Evolutionary conservation across 1,140 invertebrate species (phyloP), one percentile per base, ranked within the genome.

Genomic region (Ooceraea biroi): DNA sequence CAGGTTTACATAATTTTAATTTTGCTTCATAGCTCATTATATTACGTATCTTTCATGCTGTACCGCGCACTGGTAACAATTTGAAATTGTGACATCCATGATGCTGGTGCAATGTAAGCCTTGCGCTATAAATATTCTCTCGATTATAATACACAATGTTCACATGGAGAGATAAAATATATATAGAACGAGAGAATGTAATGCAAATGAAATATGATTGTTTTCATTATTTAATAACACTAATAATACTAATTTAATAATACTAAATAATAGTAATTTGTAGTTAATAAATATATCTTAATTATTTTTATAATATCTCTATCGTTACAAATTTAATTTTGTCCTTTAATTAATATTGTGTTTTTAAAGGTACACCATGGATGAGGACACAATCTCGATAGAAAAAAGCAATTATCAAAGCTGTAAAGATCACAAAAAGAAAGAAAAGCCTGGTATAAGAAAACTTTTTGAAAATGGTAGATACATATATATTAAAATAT

Each of bases 121-220:
- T 80, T 71, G 65, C 44, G 76, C 65, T 80, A 80, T 69, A 80
- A 57, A 71, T 80, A 80, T 80, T 69, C 12, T 80, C 65, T 5
- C 12, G 50, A 69, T 69, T 80, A 22, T 78, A 17, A 78, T 77
- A 55, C 1, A 44, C 22, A 36, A 17, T 44, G 5, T 27, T 22
- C 36, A 44, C 44, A 80, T n/a, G 66, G 55, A 69, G 8, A 41
- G 22, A 69, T 58, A 7, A 80, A 30, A 11, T 57, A 27, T 78
- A 55, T n/a, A 22, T n/a, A 52, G n/a, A 57, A 17, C 36, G 0
- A 27, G 48, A 25, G 17, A 55, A 41, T 5, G 12, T n/a, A 36
- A 41, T 10, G 25, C 12, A 1, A 22, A 76, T 76, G 63, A 12
- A 30, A 65, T 36, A 25, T 12, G 12, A 74, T 22, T 8, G 7